A percentile compares a stretch with the other conserved stretches of the same genome.
Conservation (phyloP, 2,888 invertebrate species). For the Euspilapteryx auroguttella region DNA sequence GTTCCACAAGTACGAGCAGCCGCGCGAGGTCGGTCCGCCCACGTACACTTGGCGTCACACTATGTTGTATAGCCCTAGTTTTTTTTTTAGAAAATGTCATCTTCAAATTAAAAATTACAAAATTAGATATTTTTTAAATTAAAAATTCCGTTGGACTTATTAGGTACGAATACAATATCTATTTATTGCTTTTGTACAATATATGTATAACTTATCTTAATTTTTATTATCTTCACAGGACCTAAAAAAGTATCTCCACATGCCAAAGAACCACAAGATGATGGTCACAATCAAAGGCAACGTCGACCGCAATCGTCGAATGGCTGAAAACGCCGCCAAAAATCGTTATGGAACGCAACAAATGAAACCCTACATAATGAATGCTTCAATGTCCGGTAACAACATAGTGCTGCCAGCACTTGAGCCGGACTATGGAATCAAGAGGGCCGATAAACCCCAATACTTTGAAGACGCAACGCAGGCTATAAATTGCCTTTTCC, state of each 20-base stretch:
- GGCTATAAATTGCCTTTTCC: constrained; percentile 39
- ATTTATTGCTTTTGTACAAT: no score
- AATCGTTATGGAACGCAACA: constrained; percentile 24
- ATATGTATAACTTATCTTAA: no score
- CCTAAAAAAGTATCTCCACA: constrained; percentile 26
- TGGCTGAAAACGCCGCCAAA: constrained; percentile 21
- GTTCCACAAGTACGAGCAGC: constrained; percentile 55
- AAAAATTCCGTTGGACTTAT: no score
- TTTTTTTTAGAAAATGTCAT: no score
- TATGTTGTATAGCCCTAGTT: no score
- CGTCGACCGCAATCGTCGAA: constrained; percentile 30
- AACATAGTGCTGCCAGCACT: constrained; percentile 22
- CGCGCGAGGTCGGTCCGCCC: constrained; percentile 34
- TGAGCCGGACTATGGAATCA: constrained; percentile 45
- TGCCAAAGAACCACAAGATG: constrained; percentile 37
- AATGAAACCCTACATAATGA: constrained; percentile 17
- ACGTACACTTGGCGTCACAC: background rate
- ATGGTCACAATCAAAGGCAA: constrained; percentile 30
- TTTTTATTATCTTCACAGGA: constrained; percentile 26
- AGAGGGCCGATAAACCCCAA: constrained; percentile 27
- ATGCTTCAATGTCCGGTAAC: constrained; percentile 15
- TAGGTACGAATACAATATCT: no score
- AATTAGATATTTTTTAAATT: no score
- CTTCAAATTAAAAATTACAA: no score
- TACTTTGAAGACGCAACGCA: constrained; percentile 44